Evolutionary conservation across 2,888 invertebrate species (phyloP), one percentile per base, ranked within the genome.

Genomic region (Chelonus formosanus): DNA sequence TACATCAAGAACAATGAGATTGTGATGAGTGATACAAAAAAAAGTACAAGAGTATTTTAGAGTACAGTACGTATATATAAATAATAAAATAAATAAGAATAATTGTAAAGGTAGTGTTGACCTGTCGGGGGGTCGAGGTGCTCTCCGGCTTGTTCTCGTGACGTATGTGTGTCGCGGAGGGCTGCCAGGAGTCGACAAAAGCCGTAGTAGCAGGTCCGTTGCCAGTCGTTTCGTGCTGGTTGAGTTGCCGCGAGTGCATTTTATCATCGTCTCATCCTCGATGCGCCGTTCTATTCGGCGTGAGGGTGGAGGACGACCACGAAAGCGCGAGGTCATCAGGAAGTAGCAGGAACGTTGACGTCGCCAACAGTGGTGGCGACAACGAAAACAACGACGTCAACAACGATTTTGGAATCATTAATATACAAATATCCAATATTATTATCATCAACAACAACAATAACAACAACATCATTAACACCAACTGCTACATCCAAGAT

Each of bases 151-250:
- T 56, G 58, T 34, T 47, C 65, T 67, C 71, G 78, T 78, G 80
- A 80, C 81, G 82, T 77, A 82, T 81, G 82, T 80, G 80, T 79
- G 78, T 76, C 80, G 78, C 76, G 74, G 76, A 76, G 76, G 77
- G 74, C 75, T 75, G 73, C 70, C 74, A 77, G 73, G 74, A 70
- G 70, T 73, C 36, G 35, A 68, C 62, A 54, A 58, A 63, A 63
- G 47, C 7, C 5, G 47, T 45, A 45, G 40, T 31, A 58, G n/a
- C 48, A 58, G 62, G 59, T 36, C 44, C 50, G 55, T 57, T 56
- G 55, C 56, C 62, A 35, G 57, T 7, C 31, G 34, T 53, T 45
- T 60, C 45, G 59, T 62, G 45, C 20, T 34, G 20, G 3, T 57
- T 48, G 32, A 48, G 58, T 58, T 34, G 34, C 54, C 6, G n/a